Evolutionary conservation across 1,140 invertebrate species (phyloP), one percentile per base, ranked within the genome.

Genomic region (Rhopalosiphum padi): DNA sequence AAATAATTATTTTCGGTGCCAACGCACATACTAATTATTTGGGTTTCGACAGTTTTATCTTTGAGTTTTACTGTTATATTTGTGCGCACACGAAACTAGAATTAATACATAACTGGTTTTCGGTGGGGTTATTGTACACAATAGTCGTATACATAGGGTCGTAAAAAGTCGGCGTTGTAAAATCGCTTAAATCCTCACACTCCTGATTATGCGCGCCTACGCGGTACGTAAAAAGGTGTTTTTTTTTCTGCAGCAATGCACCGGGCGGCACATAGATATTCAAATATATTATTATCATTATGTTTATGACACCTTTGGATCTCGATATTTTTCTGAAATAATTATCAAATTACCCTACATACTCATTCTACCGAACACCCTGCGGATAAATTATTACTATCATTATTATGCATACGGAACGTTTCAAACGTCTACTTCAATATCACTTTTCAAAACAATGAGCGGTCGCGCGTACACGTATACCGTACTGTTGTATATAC

Each of bases 361-460:
- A 43, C 37, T 48, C 86, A 87, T 87, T 87, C 86, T 87, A 48
- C 43, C 43, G 86, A 53, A 89, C 23, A 37, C n/a, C 87, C 87
- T 55, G 23, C 48, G n/a, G 86, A 87, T 48, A 48, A 87, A n/a
- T 87, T 48, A 87, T 87, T 48, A n/a, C 25, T 21, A 77, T 35
- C 30, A 77, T 77, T 77, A 77, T 77, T 77, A 77, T 30, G 43
- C 43, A 37, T 87, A 48, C 86, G 30, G 46, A 87, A 46, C 86
- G 35, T 87, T 87, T 48, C 86, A 87, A 87, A 87, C 86, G 43
- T 48, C 83, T 48, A 48, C 46, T 35, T 30, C 41, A 21, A 53
- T 89, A 53, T 41, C 51, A 53, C 48, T 89, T 55, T 55, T 89
- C n/a, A 89, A 55, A 89, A 89, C 87, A 89, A 89, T 89, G 87